Evolutionary conservation across 2,797 vertebrate genomes (phyloP).

Genomic region (Paguma larvata): DNA sequence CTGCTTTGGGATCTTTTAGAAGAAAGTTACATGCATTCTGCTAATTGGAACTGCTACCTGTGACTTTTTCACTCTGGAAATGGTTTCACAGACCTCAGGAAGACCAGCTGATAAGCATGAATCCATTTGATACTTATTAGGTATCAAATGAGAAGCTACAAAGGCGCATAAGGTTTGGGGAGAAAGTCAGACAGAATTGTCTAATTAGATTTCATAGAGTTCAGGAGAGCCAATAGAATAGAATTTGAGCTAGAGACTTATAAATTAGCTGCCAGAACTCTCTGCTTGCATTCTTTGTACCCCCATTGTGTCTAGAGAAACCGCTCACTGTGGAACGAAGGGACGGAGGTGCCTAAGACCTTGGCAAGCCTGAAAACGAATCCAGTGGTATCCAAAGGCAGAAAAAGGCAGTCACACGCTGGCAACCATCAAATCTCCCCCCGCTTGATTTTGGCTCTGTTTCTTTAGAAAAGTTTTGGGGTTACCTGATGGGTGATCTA

Average conservation of each 20-base stretch:
- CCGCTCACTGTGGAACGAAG: background rate
- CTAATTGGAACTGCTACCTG: background rate
- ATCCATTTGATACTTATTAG: slow-evolving; percentile 30
- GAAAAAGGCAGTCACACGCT: background rate
- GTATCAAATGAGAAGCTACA: slow-evolving; percentile 42
- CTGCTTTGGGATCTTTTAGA: slow-evolving; percentile 30
- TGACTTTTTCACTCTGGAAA: slow-evolving; percentile 19
- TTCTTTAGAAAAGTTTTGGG: slow-evolving; percentile 39
- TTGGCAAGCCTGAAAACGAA: slow-evolving; percentile 14
- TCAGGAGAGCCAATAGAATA: slow-evolving; percentile 1
- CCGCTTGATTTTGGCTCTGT: background rate
- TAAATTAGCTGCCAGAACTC: slow-evolving; percentile 40
- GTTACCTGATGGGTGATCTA: background rate
- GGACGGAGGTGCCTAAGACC: background rate
- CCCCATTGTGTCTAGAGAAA: background rate
- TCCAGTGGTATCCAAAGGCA: background rate
- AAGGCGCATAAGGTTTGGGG: background rate
- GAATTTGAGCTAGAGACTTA: slow-evolving; percentile 53
- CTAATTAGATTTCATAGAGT: slow-evolving; percentile 57
- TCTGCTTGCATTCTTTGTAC: background rate
- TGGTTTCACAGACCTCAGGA: slow-evolving; percentile 4
- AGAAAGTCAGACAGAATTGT: slow-evolving; percentile 35
- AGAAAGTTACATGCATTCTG: background rate
- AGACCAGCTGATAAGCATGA: slow-evolving; percentile 14
- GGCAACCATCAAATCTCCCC: background rate